These are phyloP conservation scores for Tenthredo livida DNA, from an alignment of 2,888 invertebrate genomes.

Conservation along the genomic window DNA sequence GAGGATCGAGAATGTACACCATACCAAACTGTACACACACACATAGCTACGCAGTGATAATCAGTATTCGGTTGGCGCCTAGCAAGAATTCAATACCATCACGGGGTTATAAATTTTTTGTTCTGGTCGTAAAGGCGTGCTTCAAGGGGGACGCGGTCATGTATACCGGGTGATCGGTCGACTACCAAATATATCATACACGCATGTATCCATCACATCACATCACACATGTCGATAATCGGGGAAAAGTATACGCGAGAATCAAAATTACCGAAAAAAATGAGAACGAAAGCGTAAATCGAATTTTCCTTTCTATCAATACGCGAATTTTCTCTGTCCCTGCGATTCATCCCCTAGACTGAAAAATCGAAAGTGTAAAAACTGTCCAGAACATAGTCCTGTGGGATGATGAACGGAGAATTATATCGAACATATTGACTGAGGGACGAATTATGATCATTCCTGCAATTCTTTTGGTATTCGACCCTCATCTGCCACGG, in stretches of 20 bases:
- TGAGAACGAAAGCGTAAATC: not conserved
- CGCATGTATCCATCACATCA: no score
- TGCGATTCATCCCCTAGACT: no score
- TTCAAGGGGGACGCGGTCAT: slow-evolving; percentile 44
- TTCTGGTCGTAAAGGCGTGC: slow-evolving; percentile 65
- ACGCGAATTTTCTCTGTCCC: no score
- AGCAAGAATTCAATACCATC: slow-evolving; percentile 66
- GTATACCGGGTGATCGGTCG: slow-evolving; percentile 36
- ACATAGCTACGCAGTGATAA: slow-evolving; percentile 60
- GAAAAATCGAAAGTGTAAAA: no score
- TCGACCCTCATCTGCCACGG: no score
- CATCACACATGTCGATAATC: not conserved
- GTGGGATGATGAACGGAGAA: no score
- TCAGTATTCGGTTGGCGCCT: slow-evolving; percentile 66
- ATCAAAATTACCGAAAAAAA: not conserved
- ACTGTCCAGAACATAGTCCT: no score
- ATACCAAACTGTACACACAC: not conserved
- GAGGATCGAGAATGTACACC: slow-evolving; percentile 2
- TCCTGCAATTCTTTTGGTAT: no score
- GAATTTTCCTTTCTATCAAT: no score
- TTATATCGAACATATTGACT: no score
- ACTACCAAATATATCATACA: not conserved
- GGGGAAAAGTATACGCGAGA: not conserved
- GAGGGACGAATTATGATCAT: no score
- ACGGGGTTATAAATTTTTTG: slow-evolving; percentile 67